Evolutionary conservation across 1,140 invertebrate genomes (phyloP).

Genomic region (Formica selysi): DNA sequence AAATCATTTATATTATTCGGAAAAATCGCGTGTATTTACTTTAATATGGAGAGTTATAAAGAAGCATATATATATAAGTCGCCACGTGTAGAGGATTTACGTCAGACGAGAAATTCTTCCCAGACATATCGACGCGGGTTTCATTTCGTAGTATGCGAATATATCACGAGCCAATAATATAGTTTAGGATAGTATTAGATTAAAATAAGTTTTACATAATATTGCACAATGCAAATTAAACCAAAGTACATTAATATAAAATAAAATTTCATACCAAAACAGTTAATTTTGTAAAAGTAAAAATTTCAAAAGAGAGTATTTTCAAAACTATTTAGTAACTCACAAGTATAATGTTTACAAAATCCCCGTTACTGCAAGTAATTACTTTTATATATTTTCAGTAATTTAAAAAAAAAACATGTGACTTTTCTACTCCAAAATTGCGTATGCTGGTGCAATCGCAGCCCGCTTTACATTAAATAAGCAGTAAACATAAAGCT

Average conservation of each 20-base stretch:
- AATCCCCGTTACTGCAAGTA: background rate
- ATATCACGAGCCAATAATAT: conserved; percentile 19
- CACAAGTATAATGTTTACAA: background rate
- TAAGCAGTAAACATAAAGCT: background rate
- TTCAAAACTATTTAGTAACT: background rate
- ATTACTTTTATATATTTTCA: background rate
- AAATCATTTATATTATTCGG: background rate
- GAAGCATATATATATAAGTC: background rate
- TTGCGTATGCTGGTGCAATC: conserved; percentile 25
- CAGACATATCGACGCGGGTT: conserved; percentile 53
- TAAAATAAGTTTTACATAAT: background rate
- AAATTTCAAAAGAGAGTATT: background rate
- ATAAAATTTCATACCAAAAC: background rate
- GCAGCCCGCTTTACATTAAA: background rate
- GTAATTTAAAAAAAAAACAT: background rate
- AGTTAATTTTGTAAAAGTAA: background rate
- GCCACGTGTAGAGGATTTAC: conserved; percentile 34
- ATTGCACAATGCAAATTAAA: background rate
- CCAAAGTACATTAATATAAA: background rate
- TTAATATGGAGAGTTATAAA: conserved; percentile 4
- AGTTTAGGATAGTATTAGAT: background rate
- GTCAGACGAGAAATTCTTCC: conserved; percentile 53
- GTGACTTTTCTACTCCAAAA: background rate
- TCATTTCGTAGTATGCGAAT: conserved; percentile 3
- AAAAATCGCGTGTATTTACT: conserved; percentile 24